Evolutionary conservation across 2,113 vertebrate genomes (phyloP).

Genomic region (Syrmaticus mikado): DNA sequence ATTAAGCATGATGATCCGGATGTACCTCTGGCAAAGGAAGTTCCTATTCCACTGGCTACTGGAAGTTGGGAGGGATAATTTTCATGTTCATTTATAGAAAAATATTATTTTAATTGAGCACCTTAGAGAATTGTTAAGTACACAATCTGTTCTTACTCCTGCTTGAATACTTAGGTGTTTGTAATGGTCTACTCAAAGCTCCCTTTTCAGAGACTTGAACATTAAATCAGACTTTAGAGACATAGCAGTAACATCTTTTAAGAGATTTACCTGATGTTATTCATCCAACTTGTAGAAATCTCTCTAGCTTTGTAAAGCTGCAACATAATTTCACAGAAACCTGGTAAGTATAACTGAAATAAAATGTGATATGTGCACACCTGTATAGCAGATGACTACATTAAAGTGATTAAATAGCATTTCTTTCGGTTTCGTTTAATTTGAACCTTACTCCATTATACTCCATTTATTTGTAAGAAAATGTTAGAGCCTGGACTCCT

Average conservation of each 20-base stretch:
- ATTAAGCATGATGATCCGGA: conserved; percentile 25
- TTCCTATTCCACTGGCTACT: conserved; percentile 6
- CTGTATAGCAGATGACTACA: conserved; percentile 80
- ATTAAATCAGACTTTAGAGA: not conserved
- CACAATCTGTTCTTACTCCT: not conserved
- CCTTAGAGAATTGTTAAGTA: not conserved
- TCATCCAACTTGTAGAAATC: conserved; percentile 1
- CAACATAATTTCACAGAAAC: conserved; percentile 46
- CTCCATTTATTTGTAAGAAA: not conserved
- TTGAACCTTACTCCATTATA: conserved; percentile 53
- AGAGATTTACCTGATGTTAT: conserved; percentile 30
- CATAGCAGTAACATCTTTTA: conserved; percentile 47
- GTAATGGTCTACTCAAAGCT: not conserved
- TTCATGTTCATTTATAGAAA: not conserved
- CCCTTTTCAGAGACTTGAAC: not conserved
- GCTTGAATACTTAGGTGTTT: not conserved
- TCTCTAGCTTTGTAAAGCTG: conserved; percentile 49
- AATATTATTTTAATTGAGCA: not conserved
- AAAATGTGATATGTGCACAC: conserved; percentile 73
- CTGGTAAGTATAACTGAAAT: conserved; percentile 65
- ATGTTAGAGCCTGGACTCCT: conserved; percentile 20
- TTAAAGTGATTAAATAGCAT: conserved; percentile 66
- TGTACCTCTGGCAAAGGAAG: conserved; percentile 2
- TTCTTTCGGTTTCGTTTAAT: conserved; percentile 66
- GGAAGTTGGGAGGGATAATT: conserved; percentile 12